Percentiles rank a stretch among this genome's conserved stretches.
phyloP scores from a whole-genome alignment of 2,888 invertebrate species.

The Drosophila sordidapex region DNA sequence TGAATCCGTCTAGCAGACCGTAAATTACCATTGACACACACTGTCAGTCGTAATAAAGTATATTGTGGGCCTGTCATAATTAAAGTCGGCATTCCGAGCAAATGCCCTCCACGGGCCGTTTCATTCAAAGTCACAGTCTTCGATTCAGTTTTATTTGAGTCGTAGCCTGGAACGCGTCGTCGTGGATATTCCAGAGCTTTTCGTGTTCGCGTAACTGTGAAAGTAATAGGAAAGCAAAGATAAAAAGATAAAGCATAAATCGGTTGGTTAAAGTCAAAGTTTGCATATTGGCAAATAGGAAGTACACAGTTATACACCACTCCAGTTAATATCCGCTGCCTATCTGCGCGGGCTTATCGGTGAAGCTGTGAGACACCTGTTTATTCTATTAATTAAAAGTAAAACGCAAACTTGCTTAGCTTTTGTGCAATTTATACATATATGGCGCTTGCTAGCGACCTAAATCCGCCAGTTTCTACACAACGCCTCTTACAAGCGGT shows the following conservation, averaged over 20 bases:
- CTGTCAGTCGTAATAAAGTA: slow-evolving; percentile 49
- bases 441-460: slow-evolving; percentile 66
- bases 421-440: slow-evolving; percentile 51
- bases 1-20: slow-evolving; percentile 6
- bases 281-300: slow-evolving; percentile 43
- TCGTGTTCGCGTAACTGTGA: slow-evolving; percentile 40
- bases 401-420: slow-evolving; percentile 34
- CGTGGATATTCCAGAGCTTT: slow-evolving; percentile 70
- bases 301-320: slow-evolving; percentile 20
- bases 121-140: slow-evolving; percentile 44
- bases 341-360: slow-evolving; percentile 52
- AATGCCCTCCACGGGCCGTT: slow-evolving; percentile 59
- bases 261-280: slow-evolving; percentile 18
- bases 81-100: slow-evolving; percentile 50
- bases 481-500: slow-evolving; percentile 43
- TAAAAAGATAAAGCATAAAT: slow-evolving; percentile 4
- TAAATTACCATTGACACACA: slow-evolving; percentile 46
- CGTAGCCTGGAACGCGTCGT: slow-evolving; percentile 50
- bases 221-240: slow-evolving; percentile 28
- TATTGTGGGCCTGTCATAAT: slow-evolving; percentile 54
- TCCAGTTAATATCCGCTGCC: slow-evolving; percentile 48
- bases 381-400: slow-evolving; percentile 75
- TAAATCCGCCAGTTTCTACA: slow-evolving; percentile 55
- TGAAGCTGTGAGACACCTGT: slow-evolving; percentile 41
- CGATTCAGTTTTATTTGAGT: slow-evolving; percentile 45